Percentiles rank a stretch among this genome's conserved stretches.
These are phyloP conservation scores for Himalopsyche phryganea DNA, from an alignment of 1,140 invertebrate genomes.

Conservation along the genomic window DNA sequence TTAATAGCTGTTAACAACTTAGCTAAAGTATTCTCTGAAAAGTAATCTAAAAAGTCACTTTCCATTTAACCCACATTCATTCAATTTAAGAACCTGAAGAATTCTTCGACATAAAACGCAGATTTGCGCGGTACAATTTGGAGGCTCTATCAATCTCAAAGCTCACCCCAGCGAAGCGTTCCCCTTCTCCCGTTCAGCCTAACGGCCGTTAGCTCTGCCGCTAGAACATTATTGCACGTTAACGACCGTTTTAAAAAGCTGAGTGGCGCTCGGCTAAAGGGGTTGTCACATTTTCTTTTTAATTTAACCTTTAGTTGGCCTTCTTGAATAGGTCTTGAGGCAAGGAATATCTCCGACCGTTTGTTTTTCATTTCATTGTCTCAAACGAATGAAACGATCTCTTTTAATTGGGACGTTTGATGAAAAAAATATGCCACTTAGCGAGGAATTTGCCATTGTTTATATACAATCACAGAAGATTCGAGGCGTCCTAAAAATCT, in stretches of 20 bases:
- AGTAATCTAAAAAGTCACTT: slow-evolving; percentile 18
- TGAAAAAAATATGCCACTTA: too few relatives aligned
- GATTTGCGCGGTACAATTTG: slow-evolving; percentile 32
- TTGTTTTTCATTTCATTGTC: slow-evolving; percentile 20
- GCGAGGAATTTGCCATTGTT: too few relatives aligned
- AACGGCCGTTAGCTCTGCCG: slow-evolving; percentile 25
- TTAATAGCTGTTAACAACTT: too few relatives aligned
- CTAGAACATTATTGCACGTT: slow-evolving; percentile 34
- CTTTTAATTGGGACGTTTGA: too few relatives aligned
- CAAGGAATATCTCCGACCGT: slow-evolving; percentile 12
- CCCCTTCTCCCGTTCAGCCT: background rate
- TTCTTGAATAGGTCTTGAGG: slow-evolving; percentile 12
- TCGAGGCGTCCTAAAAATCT: too few relatives aligned
- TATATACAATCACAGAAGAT: too few relatives aligned
- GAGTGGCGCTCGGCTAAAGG: slow-evolving; percentile 20
- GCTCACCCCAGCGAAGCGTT: background rate
- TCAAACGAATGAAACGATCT: slow-evolving; percentile 9
- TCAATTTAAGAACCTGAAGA: slow-evolving; percentile 21
- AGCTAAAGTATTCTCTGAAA: background rate
- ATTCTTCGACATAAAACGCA: slow-evolving; percentile 33
- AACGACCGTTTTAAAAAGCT: slow-evolving; percentile 34
- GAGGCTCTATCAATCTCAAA: slow-evolving; percentile 31
- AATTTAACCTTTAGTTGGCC: slow-evolving; percentile 32
- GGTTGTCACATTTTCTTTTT: slow-evolving; percentile 34
- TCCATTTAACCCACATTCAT: slow-evolving; percentile 27